Evolutionary conservation across 2,888 invertebrate species (phyloP), one percentile per base, ranked within the genome.

Genomic region (Laspeyria flexula): DNA sequence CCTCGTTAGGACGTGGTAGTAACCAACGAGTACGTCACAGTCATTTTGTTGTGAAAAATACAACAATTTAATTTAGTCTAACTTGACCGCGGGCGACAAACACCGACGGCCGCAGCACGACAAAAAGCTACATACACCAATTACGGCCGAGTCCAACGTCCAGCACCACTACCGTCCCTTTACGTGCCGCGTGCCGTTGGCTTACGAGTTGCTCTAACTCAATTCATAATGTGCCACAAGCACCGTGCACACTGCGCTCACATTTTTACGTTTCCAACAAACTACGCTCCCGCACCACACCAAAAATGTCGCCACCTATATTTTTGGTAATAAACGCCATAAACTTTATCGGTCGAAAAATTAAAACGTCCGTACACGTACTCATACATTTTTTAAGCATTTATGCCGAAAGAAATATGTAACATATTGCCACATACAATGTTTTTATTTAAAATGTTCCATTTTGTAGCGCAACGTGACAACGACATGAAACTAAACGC

Each of bases 21-120:
- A 67, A 53, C 52, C 35, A 13, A 43, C 38, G 44, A 42, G 77
- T 79, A 75, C 77, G 65, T 74, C 75, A 79, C 73, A 75, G 81
- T 83, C 76, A 83, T 88, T 88, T 84, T 80, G 83, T 80, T 82
- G 81, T 79, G 77, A 88, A 90, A 90, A 90, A 90, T 87, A 87
- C 84, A 87, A 87, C 86, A 90, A 89, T 89, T 90, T 90, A 88
- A 91, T 91, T 91, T 89, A 79, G 86, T 81, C 84, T 79, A 89
- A 90, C 86, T 88, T 87, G 79, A 84, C 86, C 85, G 77, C 81
- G 62, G 77, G 78, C 82, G 73, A 77, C 85, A 83, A 85, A 87
- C 85, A 85, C 78, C 79, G 75, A 84, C 79, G 76, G 77, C 72
- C 75, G 71, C 65, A 70, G 76, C 75, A 70, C 77, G 76, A 82